These are phyloP conservation scores for Myiozetetes cayanensis DNA, from an alignment of 2,113 vertebrate genomes.

Conservation along the genomic window DNA sequence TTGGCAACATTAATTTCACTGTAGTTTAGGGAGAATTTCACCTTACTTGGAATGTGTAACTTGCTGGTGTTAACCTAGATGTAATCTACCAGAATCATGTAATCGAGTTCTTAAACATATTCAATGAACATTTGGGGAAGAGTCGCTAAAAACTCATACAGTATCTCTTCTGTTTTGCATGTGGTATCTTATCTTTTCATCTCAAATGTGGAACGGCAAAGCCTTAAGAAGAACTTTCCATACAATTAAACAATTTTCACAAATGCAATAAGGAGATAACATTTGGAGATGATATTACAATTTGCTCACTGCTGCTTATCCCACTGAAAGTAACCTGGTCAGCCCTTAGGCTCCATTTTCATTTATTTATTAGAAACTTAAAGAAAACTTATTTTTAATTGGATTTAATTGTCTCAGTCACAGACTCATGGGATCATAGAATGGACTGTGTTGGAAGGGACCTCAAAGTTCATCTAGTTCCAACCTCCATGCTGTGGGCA, in stretches of 20 bases:
- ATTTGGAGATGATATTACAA: neutral
- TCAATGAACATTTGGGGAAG: conserved; percentile 25
- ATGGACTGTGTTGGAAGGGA: neutral
- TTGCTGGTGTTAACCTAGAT: conserved; percentile 43
- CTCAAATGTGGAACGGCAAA: neutral
- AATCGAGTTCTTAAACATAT: conserved; percentile 1
- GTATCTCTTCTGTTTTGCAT: neutral
- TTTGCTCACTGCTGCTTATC: neutral
- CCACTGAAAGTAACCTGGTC: neutral
- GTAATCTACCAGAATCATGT: conserved; percentile 49
- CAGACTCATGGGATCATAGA: neutral
- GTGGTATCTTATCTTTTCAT: neutral
- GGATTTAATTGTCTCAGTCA: neutral
- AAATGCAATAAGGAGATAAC: neutral
- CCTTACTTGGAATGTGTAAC: conserved; percentile 52
- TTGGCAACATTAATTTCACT: conserved; percentile 63
- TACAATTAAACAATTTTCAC: neutral
- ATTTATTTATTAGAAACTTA: neutral
- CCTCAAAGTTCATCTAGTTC: neutral
- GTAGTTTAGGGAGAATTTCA: conserved; percentile 66
- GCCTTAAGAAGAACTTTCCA: neutral
- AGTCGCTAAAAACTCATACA: neutral
- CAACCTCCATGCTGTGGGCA: accelerated
- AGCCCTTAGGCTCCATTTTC: neutral
- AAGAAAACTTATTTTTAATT: neutral